These are phyloP conservation scores for Betta splendens DNA, from an alignment of 2,797 vertebrate species.

Conservation along the genomic window DNA sequence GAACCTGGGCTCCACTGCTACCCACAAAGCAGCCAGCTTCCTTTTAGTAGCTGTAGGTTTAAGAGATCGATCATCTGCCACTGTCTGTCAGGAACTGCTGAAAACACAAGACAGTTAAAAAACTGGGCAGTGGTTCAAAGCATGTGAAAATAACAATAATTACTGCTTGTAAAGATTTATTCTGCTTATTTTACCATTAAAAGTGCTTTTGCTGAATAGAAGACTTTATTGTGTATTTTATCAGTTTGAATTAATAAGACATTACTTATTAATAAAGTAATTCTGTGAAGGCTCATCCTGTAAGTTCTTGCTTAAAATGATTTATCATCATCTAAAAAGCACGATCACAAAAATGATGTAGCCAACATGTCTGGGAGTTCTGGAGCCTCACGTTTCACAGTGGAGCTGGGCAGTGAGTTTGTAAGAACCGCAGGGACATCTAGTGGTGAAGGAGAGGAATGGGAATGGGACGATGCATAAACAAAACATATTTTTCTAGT, in stretches of 20 bases:
- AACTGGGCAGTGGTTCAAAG: background rate
- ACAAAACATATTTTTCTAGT: conserved; percentile 4
- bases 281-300: conserved; percentile 15
- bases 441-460: conserved; percentile 51
- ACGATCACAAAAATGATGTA: conserved; percentile 1
- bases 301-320: conserved; percentile 7
- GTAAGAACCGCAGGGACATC: conserved; percentile 61
- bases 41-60: conserved; percentile 19
- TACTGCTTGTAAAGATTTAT: background rate
- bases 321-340: conserved; percentile 12
- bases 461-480: background rate
- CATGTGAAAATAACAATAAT: background rate
- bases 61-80: conserved; percentile 29
- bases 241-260: conserved; percentile 14
- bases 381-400: background rate
- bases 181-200: background rate
- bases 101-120: conserved; percentile 27
- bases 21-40: conserved; percentile 29
- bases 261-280: too few relatives aligned
- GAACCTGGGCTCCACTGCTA: conserved; percentile 1
- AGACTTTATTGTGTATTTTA: conserved; percentile 6
- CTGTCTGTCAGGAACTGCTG: conserved; percentile 19
- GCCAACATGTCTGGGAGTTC: background rate
- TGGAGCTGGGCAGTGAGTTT: background rate
- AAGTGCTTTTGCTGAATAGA: conserved; percentile 11